A percentile compares a stretch with the other conserved stretches of the same genome.
phyloP scores from a whole-genome alignment of 1,140 invertebrate species.

The Cryptotermes secundus region DNA sequence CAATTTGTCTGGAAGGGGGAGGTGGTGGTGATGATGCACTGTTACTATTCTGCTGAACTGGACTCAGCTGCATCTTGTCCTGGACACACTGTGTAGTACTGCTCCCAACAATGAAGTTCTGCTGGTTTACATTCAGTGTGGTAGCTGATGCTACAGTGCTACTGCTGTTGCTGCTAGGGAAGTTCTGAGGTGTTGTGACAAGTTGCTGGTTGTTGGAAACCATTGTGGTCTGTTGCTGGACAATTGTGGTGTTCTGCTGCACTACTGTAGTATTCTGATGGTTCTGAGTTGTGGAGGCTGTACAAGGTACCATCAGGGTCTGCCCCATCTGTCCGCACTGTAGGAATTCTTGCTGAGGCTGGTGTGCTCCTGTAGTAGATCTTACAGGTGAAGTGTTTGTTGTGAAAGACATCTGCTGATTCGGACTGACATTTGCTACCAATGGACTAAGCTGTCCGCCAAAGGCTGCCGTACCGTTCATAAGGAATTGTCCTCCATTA shows the following conservation, averaged over 20 bases:
- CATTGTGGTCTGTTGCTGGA: constrained; percentile 67
- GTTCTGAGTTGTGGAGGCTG: constrained; percentile 58
- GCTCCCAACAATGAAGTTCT: constrained; percentile 44
- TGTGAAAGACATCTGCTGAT: constrained; percentile 66
- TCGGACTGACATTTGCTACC: constrained; percentile 70
- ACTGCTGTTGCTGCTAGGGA: constrained; percentile 27
- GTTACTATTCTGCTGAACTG: constrained; percentile 30
- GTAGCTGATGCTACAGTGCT: constrained; percentile 36
- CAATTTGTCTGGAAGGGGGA: constrained; percentile 37
- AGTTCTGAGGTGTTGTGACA: constrained; percentile 17
- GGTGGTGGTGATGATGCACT: constrained; percentile 41
- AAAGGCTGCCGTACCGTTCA: constrained; percentile 63
- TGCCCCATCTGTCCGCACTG: constrained; percentile 68
- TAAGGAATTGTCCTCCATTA: constrained; percentile 65
- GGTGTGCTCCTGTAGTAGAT: constrained; percentile 40
- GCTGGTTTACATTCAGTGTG: constrained; percentile 44
- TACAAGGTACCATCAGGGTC: constrained; percentile 73
- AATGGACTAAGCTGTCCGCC: constrained; percentile 75
- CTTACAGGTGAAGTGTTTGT: constrained; percentile 54
- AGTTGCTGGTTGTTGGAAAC: constrained; percentile 67
- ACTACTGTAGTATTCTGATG: constrained; percentile 72
- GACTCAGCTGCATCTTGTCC: constrained; percentile 35
- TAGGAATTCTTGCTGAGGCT: constrained; percentile 59
- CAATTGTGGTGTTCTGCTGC: constrained; percentile 68
- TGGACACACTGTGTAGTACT: constrained; percentile 34